Evolutionary conservation across 2,113 vertebrate genomes (phyloP).

Genomic region (Seriola aureovittata): DNA sequence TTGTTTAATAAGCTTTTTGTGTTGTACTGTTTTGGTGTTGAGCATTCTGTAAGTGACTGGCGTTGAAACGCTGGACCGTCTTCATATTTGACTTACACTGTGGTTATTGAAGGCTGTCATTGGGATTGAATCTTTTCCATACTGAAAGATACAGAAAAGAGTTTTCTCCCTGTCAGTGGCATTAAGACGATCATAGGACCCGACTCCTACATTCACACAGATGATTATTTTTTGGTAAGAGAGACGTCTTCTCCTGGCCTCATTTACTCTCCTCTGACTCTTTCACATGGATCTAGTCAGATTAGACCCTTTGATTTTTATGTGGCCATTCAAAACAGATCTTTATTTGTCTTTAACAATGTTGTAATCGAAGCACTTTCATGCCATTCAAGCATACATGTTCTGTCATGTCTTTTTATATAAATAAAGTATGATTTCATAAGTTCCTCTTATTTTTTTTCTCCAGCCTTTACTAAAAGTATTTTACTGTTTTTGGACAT

Average conservation of each 20-base stretch:
- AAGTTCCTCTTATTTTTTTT: neutral
- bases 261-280: neutral
- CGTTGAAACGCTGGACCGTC: neutral
- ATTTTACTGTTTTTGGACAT: too few species aligned
- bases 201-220: neutral
- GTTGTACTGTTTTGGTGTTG: neutral
- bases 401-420: constrained; percentile 29
- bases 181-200: neutral
- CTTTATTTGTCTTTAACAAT: neutral
- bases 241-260: neutral
- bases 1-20: neutral
- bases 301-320: neutral
- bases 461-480: neutral
- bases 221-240: neutral
- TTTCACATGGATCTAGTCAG: neutral
- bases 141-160: neutral
- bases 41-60: neutral
- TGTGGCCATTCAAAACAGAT: neutral
- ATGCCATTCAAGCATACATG: neutral
- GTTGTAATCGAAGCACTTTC: constrained; percentile 44
- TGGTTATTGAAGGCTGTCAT: neutral
- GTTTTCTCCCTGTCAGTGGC: neutral
- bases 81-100: neutral
- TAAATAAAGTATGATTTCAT: constrained; percentile 39
- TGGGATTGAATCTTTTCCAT: neutral